These are phyloP conservation scores for Mesopsocus fuscifrons DNA, from an alignment of 2,888 invertebrate species.

Conservation along the genomic window DNA sequence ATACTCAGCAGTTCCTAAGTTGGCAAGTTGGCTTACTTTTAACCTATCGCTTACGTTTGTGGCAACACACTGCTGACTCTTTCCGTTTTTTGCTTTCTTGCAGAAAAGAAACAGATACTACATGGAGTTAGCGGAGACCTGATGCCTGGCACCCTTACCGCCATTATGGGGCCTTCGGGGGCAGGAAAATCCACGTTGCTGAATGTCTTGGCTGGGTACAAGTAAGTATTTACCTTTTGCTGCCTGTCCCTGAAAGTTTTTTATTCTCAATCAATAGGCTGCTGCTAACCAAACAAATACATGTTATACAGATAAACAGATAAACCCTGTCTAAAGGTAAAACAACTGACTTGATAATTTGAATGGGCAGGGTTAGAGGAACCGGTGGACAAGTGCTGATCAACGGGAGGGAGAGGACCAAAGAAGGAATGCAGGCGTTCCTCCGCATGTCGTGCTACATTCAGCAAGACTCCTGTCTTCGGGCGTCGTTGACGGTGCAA, in stretches of 20 bases:
- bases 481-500: slow-evolving; percentile 54
- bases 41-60: too few species aligned
- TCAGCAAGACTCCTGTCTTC: slow-evolving; percentile 61
- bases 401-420: slow-evolving; percentile 38
- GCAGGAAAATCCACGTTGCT: slow-evolving; percentile 72
- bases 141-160: slow-evolving; percentile 40
- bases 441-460: slow-evolving; percentile 67
- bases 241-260: not conserved
- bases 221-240: too few species aligned
- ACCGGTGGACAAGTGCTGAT: slow-evolving; percentile 50
- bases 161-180: slow-evolving; percentile 49
- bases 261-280: not conserved
- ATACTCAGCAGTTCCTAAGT: too few species aligned
- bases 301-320: too few species aligned
- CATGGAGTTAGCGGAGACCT: slow-evolving; percentile 32
- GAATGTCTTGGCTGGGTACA: slow-evolving; percentile 76
- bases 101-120: slow-evolving; percentile 31
- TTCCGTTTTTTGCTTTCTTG: slow-evolving; percentile 20
- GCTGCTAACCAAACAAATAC: too few species aligned
- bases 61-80: too few species aligned
- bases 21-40: too few species aligned
- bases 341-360: too few species aligned
- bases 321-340: too few species aligned
- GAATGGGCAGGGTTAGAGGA: slow-evolving; percentile 45
- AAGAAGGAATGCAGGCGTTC: slow-evolving; percentile 40